Conservation (phyloP, 92 coral and sea anemone genomes). For the Plumapathes pennacea region DNA sequence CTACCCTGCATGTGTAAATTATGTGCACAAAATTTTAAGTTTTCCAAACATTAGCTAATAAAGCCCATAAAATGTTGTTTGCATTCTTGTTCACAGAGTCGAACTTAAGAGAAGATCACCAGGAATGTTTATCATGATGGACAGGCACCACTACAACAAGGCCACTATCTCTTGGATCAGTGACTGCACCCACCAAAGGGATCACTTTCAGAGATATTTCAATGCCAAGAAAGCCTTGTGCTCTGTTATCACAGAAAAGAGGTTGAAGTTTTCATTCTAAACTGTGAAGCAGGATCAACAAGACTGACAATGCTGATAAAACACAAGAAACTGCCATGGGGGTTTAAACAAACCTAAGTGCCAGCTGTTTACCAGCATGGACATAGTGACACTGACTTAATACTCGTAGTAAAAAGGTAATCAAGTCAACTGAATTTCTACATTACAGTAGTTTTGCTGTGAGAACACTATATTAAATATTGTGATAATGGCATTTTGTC, state of each 20-base stretch:
- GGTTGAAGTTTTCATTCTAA: constrained; percentile 62
- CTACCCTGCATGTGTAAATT: no score
- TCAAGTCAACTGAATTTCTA: no score
- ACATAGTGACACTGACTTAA: constrained; percentile 60
- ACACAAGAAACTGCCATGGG: constrained; percentile 52
- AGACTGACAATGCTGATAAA: constrained; percentile 39
- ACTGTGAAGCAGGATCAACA: constrained; percentile 36
- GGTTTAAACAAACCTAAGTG: constrained; percentile 49
- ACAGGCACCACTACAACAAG: constrained; percentile 66
- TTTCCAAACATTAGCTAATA: no score
- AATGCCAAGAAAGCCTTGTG: constrained; percentile 31
- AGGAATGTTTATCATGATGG: constrained; percentile 59
- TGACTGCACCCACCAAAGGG: constrained; percentile 36
- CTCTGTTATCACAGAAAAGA: constrained; percentile 64
- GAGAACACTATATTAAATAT: no score
- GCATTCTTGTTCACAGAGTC: no score
- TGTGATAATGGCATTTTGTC: no score
- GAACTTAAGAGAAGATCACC: no score
- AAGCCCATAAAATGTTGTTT: no score
- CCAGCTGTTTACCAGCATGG: constrained; percentile 54
- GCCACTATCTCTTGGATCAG: constrained; percentile 61
- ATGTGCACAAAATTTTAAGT: no score
- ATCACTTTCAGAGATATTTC: constrained; percentile 26
- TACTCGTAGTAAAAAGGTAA: no score
- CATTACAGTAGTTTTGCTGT: no score